Base-by-base conservation (phyloP, 2,888 invertebrate species). In the Muschampia plurimacula region DNA sequence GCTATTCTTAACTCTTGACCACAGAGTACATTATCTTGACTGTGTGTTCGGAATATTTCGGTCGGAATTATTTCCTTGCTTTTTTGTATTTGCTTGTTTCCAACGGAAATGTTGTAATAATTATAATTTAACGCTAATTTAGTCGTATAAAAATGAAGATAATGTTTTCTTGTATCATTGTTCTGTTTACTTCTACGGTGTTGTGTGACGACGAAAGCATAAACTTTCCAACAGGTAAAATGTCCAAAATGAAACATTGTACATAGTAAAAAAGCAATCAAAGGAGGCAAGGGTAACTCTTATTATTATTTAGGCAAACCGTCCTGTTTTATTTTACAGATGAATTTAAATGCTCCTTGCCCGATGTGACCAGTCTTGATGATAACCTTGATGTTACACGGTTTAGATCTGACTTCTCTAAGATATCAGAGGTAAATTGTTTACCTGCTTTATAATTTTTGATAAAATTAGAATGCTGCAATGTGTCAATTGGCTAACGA, bases 311-410 rank as follows among this genome's bases (percentile, higher is more conserved):
- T 60, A n/a, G 1, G 9, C 44, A 22, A 41, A 22, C 8, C 1
- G 3, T 63, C 28, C 28, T 44, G 13, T 36, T 55, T 68, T 39
- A 6, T 63, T 67, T 85, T 86, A 71, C 87, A 94, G 94, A 93
- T 79, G 94, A 94, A 70, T 95, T 87, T 73, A 94, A 95, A 81
- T 95, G 95, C 74, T 87, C 89, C 0, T 77, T 94, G 55, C 95
- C 95, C 0, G 94, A 94, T 82, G 92, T 95, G 0, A 90, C 87
- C 36, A 90, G 89, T 69, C 80, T 89, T 46, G 93, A 94, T 79
- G 84, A 86, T 46, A 90, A 92, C 76, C 78, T 94, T 66, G 92
- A 95, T 78, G 79, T 94, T 6, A 85, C 88, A 44, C 84, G 91
- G 73, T 94, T 94, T 74, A 84, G 92, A 78, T 87, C 89, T 1